Conservation (phyloP, 2,113 vertebrate species). For the Mobula birostris region DNA sequence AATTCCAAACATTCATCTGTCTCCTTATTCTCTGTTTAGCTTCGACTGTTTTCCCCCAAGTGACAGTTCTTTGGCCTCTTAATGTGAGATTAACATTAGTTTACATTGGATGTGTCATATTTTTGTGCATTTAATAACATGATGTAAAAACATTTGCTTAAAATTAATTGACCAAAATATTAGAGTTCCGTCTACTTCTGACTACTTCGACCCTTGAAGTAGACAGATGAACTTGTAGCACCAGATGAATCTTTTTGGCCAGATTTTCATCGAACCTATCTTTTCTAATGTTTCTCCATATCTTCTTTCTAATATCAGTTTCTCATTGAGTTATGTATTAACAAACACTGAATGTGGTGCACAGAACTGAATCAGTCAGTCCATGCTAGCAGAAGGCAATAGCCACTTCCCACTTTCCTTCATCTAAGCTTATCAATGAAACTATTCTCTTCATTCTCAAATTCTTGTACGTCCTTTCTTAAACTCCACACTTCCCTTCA, state of each 20-base stretch:
- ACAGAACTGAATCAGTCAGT: too few relatives aligned
- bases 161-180: not conserved
- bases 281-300: not conserved
- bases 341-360: too few relatives aligned
- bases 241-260: not conserved
- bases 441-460: too few relatives aligned
- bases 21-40: not conserved
- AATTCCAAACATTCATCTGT: not conserved
- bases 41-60: not conserved
- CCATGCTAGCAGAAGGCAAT: too few relatives aligned
- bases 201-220: not conserved
- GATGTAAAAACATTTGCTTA: not conserved
- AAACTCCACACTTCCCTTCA: too few relatives aligned
- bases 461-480: too few relatives aligned
- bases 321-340: not conserved
- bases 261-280: not conserved
- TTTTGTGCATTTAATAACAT: not conserved
- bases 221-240: not conserved
- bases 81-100: not conserved
- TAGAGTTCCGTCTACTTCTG: not conserved
- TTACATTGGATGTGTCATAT: not conserved
- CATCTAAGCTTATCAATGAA: too few relatives aligned
- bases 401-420: too few relatives aligned
- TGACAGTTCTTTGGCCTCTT: not conserved
- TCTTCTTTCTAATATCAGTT: not conserved